Conservation (phyloP, 2,113 vertebrate genomes). For the Aramus guarauna region DNA sequence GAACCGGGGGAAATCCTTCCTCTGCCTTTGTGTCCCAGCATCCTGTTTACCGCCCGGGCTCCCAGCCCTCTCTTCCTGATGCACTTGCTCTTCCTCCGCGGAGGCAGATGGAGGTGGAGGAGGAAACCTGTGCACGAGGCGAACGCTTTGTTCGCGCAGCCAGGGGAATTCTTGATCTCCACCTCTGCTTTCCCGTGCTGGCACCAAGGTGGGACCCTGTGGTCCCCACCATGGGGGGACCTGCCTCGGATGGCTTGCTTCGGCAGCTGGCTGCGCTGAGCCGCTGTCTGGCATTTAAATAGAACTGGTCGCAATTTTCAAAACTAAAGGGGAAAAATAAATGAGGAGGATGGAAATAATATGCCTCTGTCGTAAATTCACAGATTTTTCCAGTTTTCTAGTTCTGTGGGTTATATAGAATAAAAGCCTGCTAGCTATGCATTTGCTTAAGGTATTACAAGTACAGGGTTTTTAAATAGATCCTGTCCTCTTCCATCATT, state of each 20-base stretch:
- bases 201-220: background rate
- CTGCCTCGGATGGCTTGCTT: background rate
- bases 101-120: background rate
- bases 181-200: background rate
- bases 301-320: background rate
- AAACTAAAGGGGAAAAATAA: background rate
- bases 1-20: constrained; percentile 26
- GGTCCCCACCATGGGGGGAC: background rate
- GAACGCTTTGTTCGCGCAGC: background rate
- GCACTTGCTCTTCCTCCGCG: constrained; percentile 31
- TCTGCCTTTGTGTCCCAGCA: constrained; percentile 37
- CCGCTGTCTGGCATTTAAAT: background rate
- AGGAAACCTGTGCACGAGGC: background rate
- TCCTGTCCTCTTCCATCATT: background rate
- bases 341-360: background rate
- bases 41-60: constrained; percentile 44
- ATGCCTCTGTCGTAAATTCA: background rate
- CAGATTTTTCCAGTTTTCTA: background rate
- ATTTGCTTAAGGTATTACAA: background rate
- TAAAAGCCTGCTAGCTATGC: background rate
- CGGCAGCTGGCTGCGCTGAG: background rate
- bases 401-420: background rate
- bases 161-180: constrained; percentile 17
- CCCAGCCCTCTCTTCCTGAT: background rate
- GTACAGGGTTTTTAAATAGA: background rate